Evolutionary conservation across 2,888 invertebrate species (phyloP).

Genomic region (Plemyria rubiginata): DNA sequence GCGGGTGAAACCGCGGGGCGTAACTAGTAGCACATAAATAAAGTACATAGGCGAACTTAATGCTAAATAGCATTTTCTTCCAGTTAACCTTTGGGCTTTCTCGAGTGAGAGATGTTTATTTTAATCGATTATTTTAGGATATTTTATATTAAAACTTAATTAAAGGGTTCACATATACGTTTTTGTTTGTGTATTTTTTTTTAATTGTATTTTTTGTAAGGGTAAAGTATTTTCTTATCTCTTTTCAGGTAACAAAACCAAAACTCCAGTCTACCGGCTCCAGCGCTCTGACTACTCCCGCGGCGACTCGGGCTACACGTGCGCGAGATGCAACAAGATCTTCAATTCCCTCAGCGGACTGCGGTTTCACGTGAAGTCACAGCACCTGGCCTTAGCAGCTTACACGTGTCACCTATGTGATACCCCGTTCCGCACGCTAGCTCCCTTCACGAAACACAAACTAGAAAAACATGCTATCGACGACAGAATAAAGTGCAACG

Average conservation of each 20-base stretch:
- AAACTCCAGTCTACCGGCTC: constrained; percentile 5
- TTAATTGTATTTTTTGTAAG: no score
- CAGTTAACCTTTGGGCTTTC: no score
- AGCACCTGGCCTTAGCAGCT: constrained; percentile 6
- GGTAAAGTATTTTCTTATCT: no score
- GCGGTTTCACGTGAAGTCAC: constrained; percentile 7
- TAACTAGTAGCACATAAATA: no score
- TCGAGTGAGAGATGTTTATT: no score
- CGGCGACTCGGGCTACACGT: constrained; percentile 4
- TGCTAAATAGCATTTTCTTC: no score
- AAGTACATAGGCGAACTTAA: no score
- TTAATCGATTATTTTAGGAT: no score
- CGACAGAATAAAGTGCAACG: constrained; percentile 43
- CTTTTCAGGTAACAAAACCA: constrained; percentile 13
- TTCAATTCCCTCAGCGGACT: constrained; percentile 11
- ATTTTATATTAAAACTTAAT: no score
- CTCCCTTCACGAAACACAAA: constrained; percentile 29
- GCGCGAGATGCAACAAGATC: constrained; percentile 8
- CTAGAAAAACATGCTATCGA: constrained; percentile 47
- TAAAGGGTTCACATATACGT: no score
- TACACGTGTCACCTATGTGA: constrained; percentile 9
- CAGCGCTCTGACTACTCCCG: constrained; percentile 5
- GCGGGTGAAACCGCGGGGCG: no score
- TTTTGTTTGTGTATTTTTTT: no score
- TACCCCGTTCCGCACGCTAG: background rate